A percentile compares a stretch with the other conserved stretches of the same genome.
Conservation (phyloP, 2,888 invertebrate species). For the Trichopoda pennipes region DNA sequence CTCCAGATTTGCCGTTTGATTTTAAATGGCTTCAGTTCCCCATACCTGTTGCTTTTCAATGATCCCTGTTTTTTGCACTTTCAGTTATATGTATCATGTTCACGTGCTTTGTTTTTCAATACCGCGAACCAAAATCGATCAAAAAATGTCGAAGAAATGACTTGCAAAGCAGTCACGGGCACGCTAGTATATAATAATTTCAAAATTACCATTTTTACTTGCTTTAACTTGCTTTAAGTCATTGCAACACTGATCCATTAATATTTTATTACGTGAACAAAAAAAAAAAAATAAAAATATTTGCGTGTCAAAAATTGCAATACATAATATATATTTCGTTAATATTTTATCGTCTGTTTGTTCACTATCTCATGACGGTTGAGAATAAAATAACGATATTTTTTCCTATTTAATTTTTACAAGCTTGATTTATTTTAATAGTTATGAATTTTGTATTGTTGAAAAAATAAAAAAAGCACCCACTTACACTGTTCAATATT, state of each 20-base stretch:
- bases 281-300: conserved; percentile 19
- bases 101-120: too few relatives aligned
- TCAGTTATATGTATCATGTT: too few relatives aligned
- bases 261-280: conserved; percentile 2
- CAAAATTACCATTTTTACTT: too few relatives aligned
- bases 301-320: conserved; percentile 13
- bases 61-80: too few relatives aligned
- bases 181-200: too few relatives aligned
- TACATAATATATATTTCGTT: background rate
- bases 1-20: too few relatives aligned
- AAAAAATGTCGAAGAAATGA: too few relatives aligned
- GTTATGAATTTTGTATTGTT: conserved; percentile 24
- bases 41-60: too few relatives aligned
- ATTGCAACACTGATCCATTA: background rate
- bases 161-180: too few relatives aligned
- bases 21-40: too few relatives aligned
- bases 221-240: background rate
- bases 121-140: too few relatives aligned
- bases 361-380: conserved; percentile 10
- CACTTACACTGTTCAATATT: background rate
- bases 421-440: conserved; percentile 50
- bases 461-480: background rate
- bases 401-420: conserved; percentile 4
- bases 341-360: conserved; percentile 22
- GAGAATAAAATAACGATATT: conserved; percentile 23